Evolutionary conservation across 2,113 vertebrate species (phyloP), one percentile per base, ranked within the genome.

Genomic region (Leucosticte australis): DNA sequence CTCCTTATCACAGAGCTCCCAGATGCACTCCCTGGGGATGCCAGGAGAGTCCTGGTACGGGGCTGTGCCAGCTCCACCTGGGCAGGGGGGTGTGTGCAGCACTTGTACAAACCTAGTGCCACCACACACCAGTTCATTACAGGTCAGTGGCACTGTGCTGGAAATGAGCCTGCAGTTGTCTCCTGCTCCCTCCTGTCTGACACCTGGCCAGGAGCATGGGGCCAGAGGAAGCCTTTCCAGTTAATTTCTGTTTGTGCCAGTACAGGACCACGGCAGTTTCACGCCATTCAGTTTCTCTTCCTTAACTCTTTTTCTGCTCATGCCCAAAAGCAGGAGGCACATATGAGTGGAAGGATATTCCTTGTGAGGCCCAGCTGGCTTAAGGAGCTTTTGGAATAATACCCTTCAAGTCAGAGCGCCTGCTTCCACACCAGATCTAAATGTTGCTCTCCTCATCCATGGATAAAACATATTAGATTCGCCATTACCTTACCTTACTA

Each of bases 161-260:
- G 82, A 86, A 83, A 47, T 1, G 37, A 69, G 79, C 88, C 85
- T 42, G 0, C 16, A 62, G 62, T 2, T 37, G 17, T 17, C 71
- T 89, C 41, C 75, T 83, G 78, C 70, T 73, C 15, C 49, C 37
- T 64, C n/a, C 87, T 52, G 84, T 27, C 31, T 94, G 82, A 76
- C 67, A 30, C 53, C 67, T 82, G 3, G 0, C 53, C 70, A 53
- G 90, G 75, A 85, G 37, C 49, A 33, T 15, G n/a, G 35, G 57
- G 78, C 74, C 62, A 62, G 16, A 46, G 80, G 69, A 92, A 68
- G 23, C 49, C 35, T 85, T 71, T 75, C 78, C 65, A 57, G 26
- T 70, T 77, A 57, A 57, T 94, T 79, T 42, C 49, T 7, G 1
- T 33, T 62, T 16, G 12, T 3, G 11, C 63, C 74, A 53, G 2